A percentile compares a stretch with the other conserved stretches of the same genome.
Evolutionary conservation across 2,113 vertebrate genomes (phyloP).

Genomic region (Stictonetta naevosa): DNA sequence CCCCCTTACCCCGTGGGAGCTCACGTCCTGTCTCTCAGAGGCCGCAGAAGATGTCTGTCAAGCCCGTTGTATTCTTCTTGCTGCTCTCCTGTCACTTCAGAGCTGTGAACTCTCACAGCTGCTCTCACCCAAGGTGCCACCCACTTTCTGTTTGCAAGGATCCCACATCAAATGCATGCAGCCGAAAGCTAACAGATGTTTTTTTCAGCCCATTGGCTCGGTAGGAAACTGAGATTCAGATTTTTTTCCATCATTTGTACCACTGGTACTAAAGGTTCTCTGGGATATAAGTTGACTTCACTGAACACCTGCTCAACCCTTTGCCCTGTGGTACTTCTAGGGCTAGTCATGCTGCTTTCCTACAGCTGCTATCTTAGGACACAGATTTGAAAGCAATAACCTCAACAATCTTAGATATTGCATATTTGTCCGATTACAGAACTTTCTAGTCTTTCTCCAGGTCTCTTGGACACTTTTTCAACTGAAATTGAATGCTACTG

Average conservation of each 20-base stretch:
- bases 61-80: background rate
- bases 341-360: background rate
- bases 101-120: conserved; percentile 65
- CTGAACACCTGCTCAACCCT: background rate
- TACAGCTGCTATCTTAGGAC: background rate
- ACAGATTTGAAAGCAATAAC: background rate
- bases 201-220: conserved; percentile 48
- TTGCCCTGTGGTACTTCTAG: background rate
- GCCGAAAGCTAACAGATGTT: conserved; percentile 60
- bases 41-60: background rate
- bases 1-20: background rate
- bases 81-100: conserved; percentile 35
- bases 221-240: conserved; percentile 3
- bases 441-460: background rate
- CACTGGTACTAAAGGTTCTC: background rate
- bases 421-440: background rate
- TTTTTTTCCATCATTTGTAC: background rate
- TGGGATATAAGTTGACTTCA: background rate
- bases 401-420: background rate
- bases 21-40: background rate
- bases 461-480: background rate
- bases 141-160: conserved; percentile 55
- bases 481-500: background rate
- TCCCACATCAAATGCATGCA: conserved; percentile 36
- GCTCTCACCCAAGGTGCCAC: conserved; percentile 61